Evolutionary conservation across 2,113 vertebrate species (phyloP).

Genomic region (Calidris pygmaea): DNA sequence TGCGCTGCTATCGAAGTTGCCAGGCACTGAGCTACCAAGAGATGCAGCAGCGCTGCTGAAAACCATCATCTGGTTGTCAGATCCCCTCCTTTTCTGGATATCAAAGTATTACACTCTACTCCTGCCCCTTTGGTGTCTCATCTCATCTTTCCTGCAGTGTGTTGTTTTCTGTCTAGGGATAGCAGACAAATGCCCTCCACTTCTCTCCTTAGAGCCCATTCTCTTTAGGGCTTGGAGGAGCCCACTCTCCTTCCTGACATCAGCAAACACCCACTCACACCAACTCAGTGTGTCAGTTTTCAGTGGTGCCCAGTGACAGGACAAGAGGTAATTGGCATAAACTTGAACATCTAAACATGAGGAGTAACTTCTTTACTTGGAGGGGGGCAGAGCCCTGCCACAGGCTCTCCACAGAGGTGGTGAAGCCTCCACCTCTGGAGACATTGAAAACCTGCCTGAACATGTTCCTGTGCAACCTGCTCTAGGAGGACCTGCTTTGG

Average conservation of each 20-base stretch:
- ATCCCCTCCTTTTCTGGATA: not conserved
- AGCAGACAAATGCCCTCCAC: not conserved
- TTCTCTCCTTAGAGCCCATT: not conserved
- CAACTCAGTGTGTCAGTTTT: too few species aligned
- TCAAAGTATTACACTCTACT: not conserved
- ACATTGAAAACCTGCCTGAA: too few species aligned
- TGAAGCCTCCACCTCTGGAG: too few species aligned
- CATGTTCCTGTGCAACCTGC: too few species aligned
- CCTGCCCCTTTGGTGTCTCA: not conserved
- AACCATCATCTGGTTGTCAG: constrained; percentile 11
- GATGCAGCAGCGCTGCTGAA: not conserved
- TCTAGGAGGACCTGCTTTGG: too few species aligned
- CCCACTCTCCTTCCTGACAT: not conserved
- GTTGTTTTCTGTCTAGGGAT: not conserved
- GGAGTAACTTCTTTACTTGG: too few species aligned
- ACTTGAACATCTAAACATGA: too few species aligned
- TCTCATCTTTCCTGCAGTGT: not conserved
- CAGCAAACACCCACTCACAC: not conserved
- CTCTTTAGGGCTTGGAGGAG: not conserved
- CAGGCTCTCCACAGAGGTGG: too few species aligned
- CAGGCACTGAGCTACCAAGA: constrained; percentile 32
- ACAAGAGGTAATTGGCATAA: too few species aligned
- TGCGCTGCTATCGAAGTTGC: not conserved
- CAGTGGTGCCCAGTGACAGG: too few species aligned
- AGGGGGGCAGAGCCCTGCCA: too few species aligned